Evolutionary conservation across 2,797 vertebrate genomes (phyloP).

Genomic region (Heterohyrax brucei): DNA sequence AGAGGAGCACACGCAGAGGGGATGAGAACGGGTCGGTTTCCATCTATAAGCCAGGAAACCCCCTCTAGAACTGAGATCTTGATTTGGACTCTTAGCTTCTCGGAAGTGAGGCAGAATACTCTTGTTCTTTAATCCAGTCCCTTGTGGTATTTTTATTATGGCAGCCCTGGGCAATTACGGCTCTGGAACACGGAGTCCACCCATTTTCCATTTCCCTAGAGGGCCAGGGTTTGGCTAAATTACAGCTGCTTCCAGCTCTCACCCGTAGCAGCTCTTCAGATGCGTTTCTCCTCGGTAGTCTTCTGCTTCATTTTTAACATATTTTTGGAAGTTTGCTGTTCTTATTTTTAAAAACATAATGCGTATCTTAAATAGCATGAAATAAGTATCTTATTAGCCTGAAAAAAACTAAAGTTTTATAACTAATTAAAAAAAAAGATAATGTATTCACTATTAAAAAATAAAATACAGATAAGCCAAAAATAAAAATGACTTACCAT

Average conservation of each 20-base stretch:
- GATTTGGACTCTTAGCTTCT: no score
- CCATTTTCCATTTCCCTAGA: neutral
- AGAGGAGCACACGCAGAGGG: no score
- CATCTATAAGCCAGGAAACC: no score
- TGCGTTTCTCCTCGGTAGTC: neutral
- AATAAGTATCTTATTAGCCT: constrained; percentile 45
- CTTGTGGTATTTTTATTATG: no score
- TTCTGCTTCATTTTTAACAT: neutral
- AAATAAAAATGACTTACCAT: neutral
- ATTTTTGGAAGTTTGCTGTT: neutral
- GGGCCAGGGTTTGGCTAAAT: neutral
- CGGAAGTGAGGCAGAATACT: no score
- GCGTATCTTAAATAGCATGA: neutral
- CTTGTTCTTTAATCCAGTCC: no score
- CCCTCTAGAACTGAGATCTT: no score
- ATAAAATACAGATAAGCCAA: constrained; percentile 28
- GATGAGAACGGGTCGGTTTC: no score
- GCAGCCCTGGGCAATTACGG: no score
- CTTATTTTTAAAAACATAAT: constrained; percentile 43
- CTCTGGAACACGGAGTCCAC: neutral
- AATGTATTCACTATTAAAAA: constrained; percentile 32
- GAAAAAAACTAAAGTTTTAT: constrained; percentile 22
- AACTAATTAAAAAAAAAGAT: neutral
- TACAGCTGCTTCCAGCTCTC: neutral
- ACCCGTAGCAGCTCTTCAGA: neutral